Evolutionary conservation across 2,888 invertebrate genomes (phyloP).

Genomic region (Ellobium chinense): DNA sequence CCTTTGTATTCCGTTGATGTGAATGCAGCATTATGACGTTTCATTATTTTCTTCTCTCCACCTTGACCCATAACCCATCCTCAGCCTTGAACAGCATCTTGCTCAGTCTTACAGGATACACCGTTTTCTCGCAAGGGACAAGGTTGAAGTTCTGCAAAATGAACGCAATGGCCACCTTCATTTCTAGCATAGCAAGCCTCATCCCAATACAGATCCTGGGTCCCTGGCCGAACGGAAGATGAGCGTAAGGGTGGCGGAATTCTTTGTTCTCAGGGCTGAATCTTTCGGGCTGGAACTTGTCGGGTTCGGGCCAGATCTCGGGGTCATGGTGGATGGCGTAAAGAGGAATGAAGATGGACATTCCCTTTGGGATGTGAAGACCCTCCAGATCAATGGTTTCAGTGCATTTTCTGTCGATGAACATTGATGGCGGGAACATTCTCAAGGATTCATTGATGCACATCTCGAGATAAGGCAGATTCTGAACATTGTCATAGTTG

Average conservation of each 20-base stretch:
- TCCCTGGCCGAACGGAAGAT: slow-evolving; percentile 15
- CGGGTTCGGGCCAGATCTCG: slow-evolving; percentile 48
- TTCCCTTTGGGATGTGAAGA: slow-evolving; percentile 46
- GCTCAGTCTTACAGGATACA: background rate
- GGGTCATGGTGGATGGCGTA: slow-evolving; percentile 50
- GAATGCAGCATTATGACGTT: too few relatives aligned
- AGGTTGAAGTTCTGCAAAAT: background rate
- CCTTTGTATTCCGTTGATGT: too few relatives aligned
- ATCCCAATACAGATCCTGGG: slow-evolving; percentile 22
- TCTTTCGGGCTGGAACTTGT: slow-evolving; percentile 52
- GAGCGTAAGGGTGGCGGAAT: background rate
- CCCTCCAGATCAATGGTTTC: slow-evolving; percentile 49
- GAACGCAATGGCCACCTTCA: background rate
- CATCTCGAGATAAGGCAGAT: slow-evolving; percentile 56
- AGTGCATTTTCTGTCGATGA: slow-evolving; percentile 34
- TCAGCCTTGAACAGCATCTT: background rate
- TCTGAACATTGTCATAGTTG: slow-evolving; percentile 49
- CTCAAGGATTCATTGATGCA: slow-evolving; percentile 55
- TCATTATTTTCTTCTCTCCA: background rate
- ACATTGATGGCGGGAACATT: slow-evolving; percentile 50
- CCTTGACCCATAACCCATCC: slow-evolving; percentile 16
- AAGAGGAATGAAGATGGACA: slow-evolving; percentile 41
- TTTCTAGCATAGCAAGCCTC: background rate
- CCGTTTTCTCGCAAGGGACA: background rate
- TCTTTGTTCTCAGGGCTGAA: background rate